Evolutionary conservation across 2,888 invertebrate species (phyloP), one percentile per base, ranked within the genome.

Genomic region (Drosophila demipolita): DNA sequence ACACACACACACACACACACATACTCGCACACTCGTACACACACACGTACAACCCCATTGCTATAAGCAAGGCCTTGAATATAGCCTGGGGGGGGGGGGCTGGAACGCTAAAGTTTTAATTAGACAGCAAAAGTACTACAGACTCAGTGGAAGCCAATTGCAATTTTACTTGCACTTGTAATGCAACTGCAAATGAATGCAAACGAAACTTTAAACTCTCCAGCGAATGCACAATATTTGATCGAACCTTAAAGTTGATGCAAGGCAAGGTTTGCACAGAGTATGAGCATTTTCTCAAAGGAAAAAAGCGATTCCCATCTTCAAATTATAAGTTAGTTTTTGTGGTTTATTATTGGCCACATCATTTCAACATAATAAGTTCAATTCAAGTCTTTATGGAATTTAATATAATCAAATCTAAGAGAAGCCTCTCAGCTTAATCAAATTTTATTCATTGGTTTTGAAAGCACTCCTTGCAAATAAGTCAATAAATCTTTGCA

Each of bases 41-140:
- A 35, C 35, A 36, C 35, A 20, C 35, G 38, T 50, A 42, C 65
- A 66, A 61, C 75, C 71, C 75, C 45, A 57, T 52, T 17, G 60
- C 26, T 52, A 17, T 40, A 23, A 35, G 62, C 33, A 33, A 42
- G 57, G 26, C 53, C 17, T n/a, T 20, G 36, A 33, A 52, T 40
- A 26, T 11, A 23, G 12, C 52, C 29, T 57, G 59, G 9, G 23
- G 23, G 11, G 3, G 5, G 38, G 20, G 40, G 45, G 50, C 17
- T 52, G 60, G 68, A 45, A n/a, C 72, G 74, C 72, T 66, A 55
- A 85, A 86, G 81, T 86, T 86, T 86, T 87, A 86, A 86, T 86
- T 86, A 86, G 85, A 87, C 84, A 81, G 86, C 79, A 67, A 55
- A 40, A 85, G 82, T 66, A 86, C 83, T 68, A 75, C 73, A 78